Evolutionary conservation across 2,113 vertebrate species (phyloP).

Genomic region (Cavia aperea): DNA sequence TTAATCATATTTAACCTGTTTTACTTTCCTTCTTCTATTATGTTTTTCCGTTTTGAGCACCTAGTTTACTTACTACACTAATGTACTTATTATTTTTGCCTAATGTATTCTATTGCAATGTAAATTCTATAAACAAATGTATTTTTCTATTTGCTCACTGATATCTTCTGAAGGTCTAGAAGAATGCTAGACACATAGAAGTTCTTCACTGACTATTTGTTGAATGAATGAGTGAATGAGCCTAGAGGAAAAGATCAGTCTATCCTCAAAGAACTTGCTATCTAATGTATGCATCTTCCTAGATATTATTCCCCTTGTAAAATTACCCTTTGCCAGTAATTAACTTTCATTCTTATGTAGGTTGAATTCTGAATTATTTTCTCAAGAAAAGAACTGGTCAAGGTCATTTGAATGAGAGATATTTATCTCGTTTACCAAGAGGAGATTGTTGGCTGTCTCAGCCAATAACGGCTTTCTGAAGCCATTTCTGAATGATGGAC

Average conservation of each 20-base stretch:
- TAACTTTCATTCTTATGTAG: not conserved
- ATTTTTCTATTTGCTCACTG: not conserved
- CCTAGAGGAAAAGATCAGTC: not conserved
- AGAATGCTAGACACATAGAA: not conserved
- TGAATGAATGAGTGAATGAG: not conserved
- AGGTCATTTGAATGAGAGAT: conserved; percentile 14
- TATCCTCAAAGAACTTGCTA: not conserved
- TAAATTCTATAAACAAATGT: conserved; percentile 13
- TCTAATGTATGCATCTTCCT: not conserved
- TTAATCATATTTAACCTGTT: not conserved
- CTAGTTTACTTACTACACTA: not conserved
- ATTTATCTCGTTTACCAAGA: not conserved
- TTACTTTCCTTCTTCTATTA: not conserved
- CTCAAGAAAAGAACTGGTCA: not conserved
- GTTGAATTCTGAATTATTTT: not conserved
- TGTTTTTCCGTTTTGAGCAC: not conserved
- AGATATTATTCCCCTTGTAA: not conserved
- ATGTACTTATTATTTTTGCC: not conserved
- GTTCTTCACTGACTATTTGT: not conserved
- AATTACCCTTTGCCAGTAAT: not conserved
- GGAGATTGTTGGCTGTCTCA: not conserved
- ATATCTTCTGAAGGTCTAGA: not conserved
- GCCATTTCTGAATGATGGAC: not conserved
- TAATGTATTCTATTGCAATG: not conserved
- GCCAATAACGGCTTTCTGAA: no score